phyloP scores from a whole-genome alignment of 2,113 vertebrate genomes.

The Pangasianodon hypophthalmus region DNA sequence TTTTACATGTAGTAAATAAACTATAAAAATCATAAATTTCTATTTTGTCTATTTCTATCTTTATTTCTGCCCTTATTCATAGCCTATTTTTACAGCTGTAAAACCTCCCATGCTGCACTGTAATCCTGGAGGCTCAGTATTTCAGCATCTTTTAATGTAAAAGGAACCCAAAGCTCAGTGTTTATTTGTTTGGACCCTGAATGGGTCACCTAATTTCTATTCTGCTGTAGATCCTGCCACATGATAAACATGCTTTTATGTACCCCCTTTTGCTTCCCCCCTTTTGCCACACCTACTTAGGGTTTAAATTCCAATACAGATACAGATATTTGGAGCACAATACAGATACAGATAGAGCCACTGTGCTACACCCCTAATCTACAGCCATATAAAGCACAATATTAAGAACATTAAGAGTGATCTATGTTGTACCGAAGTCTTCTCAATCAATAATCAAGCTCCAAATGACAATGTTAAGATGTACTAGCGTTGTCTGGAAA shows the following conservation, averaged over 20 bases:
- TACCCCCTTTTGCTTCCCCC: neutral
- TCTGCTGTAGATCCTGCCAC: neutral
- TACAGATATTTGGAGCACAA: neutral
- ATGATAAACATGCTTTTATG: neutral
- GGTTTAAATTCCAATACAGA: neutral
- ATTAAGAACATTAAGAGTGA: neutral
- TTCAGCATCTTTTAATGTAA: neutral
- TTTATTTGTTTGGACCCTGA: neutral
- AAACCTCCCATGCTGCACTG: neutral
- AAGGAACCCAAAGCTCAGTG: neutral
- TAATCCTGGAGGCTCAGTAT: neutral
- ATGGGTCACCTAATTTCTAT: neutral
- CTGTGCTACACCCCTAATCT: neutral
- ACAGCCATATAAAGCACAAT: neutral
- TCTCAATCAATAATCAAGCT: neutral
- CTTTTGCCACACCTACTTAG: neutral
- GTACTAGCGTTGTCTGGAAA: neutral
- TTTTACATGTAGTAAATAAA: neutral
- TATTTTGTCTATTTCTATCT: neutral
- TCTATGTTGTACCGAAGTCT: neutral
- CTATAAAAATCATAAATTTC: neutral
- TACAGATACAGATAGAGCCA: neutral
- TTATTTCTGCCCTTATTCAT: neutral
- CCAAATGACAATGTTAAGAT: neutral
- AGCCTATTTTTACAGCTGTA: neutral